A percentile compares a stretch with the other conserved stretches of the same genome.
Conservation (phyloP, 2,797 vertebrate species). For the Acridotheres tristis region DNA sequence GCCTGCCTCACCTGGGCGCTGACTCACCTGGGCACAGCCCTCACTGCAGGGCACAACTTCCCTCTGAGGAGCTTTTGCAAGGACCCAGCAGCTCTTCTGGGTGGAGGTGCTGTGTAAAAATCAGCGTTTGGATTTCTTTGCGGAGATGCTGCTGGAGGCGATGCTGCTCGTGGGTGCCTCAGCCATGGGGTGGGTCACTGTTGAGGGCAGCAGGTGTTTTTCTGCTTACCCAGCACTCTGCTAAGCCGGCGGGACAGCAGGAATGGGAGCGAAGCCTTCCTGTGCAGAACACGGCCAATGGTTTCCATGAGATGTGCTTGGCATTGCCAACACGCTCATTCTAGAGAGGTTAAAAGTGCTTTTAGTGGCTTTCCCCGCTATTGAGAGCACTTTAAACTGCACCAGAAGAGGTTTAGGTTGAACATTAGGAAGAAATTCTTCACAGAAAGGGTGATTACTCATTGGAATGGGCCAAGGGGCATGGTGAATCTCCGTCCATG, state of each 20-base stretch:
- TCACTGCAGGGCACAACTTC: neutral
- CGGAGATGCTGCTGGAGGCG: fast-evolving
- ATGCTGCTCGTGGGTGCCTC: fast-evolving
- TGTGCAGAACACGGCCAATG: fast-evolving
- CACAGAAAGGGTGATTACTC: neutral
- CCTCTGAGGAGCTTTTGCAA: fast-evolving
- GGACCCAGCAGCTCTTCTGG: neutral
- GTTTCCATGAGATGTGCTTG: fast-evolving
- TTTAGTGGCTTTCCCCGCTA: fast-evolving
- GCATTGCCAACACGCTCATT: fast-evolving
- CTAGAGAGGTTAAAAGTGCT: neutral
- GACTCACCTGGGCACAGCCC: neutral
- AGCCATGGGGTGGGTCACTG: neutral
- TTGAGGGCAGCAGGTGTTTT: neutral
- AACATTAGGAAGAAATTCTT: neutral
- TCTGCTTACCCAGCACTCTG: neutral
- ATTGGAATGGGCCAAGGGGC: neutral
- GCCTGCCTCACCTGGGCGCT: neutral
- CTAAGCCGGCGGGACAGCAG: neutral
- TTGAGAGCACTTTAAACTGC: neutral
- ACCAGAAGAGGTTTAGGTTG: too few species aligned
- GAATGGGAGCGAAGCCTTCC: fast-evolving
- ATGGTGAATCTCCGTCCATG: neutral
- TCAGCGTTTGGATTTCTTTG: fast-evolving
- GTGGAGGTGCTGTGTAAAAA: neutral